phyloP scores from a whole-genome alignment of 2,888 invertebrate genomes.

The Cephonodes hylas region DNA sequence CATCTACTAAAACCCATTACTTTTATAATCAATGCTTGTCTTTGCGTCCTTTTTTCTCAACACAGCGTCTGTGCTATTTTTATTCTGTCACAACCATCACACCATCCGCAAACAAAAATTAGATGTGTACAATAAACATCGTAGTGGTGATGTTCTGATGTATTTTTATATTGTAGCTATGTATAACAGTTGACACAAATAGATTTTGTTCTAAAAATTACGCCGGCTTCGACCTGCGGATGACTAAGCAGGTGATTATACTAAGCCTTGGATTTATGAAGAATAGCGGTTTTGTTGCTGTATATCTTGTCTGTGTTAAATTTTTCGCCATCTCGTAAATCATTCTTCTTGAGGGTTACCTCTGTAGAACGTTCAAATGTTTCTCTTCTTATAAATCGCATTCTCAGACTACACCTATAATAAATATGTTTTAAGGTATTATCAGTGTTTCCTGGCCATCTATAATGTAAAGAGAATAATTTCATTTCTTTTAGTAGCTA shows the following conservation, averaged over 20 bases:
- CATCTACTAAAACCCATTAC: no score
- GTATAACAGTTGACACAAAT: not conserved
- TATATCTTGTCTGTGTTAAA: not conserved
- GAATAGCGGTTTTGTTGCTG: not conserved
- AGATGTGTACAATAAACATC: not conserved
- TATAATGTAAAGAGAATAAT: no score
- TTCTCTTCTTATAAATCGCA: not conserved
- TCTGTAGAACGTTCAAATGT: no score
- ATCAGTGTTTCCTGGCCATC: no score
- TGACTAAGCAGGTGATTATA: not conserved
- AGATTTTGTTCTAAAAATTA: not conserved
- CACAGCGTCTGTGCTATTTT: no score
- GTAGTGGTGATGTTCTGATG: not conserved
- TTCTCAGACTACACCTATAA: no score
- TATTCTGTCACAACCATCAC: not conserved
- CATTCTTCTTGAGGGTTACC: no score
- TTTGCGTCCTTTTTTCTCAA: no score
- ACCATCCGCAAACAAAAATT: not conserved
- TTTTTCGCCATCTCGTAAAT: no score
- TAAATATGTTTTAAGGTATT: no score
- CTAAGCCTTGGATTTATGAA: not conserved
- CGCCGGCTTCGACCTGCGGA: not conserved
- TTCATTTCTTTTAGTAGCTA: no score
- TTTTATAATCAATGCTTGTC: no score
- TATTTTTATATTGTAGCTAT: not conserved